phyloP scores from a whole-genome alignment of 1,140 invertebrate genomes.

The Idris sp. region DNA sequence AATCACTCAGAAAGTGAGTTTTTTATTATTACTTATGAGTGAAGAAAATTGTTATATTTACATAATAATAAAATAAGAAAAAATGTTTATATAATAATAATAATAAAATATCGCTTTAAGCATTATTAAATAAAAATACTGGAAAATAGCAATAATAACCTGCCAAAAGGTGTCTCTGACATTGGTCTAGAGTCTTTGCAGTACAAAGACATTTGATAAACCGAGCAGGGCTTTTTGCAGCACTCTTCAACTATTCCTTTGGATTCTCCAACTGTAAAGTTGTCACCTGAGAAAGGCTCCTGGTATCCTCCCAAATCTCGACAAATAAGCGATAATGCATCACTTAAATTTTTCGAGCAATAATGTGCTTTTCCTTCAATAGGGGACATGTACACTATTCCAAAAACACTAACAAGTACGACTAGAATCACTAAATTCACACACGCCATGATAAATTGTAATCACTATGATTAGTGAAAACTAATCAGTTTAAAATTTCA shows the following conservation, averaged over 20 bases:
- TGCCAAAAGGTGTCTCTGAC: slow-evolving; percentile 31
- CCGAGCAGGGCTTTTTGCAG: slow-evolving; percentile 47
- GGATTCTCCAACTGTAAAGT: slow-evolving; percentile 9
- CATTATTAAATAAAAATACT: no score
- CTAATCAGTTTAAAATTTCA: slow-evolving; percentile 30
- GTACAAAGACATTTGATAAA: slow-evolving; percentile 48
- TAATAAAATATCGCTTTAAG: no score
- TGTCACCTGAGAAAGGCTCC: slow-evolving; percentile 36
- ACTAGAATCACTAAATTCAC: slow-evolving; percentile 50
- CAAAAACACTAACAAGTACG: slow-evolving; percentile 21
- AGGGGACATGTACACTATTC: slow-evolving; percentile 8
- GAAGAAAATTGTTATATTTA: no score
- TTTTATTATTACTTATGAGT: no score
- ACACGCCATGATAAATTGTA: slow-evolving; percentile 22
- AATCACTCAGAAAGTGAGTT: no score
- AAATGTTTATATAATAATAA: no score
- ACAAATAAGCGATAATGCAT: slow-evolving; percentile 50
- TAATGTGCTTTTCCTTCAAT: slow-evolving; percentile 39
- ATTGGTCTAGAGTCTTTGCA: slow-evolving; percentile 41
- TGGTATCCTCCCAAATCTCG: slow-evolving; percentile 47
- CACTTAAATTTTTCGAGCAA: slow-evolving; percentile 53
- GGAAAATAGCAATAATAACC: no score
- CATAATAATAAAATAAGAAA: no score
- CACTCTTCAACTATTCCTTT: slow-evolving; percentile 55
- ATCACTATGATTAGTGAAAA: slow-evolving; percentile 29